Base-by-base conservation (phyloP, 2,888 invertebrate species). In the Macaria notata region DNA sequence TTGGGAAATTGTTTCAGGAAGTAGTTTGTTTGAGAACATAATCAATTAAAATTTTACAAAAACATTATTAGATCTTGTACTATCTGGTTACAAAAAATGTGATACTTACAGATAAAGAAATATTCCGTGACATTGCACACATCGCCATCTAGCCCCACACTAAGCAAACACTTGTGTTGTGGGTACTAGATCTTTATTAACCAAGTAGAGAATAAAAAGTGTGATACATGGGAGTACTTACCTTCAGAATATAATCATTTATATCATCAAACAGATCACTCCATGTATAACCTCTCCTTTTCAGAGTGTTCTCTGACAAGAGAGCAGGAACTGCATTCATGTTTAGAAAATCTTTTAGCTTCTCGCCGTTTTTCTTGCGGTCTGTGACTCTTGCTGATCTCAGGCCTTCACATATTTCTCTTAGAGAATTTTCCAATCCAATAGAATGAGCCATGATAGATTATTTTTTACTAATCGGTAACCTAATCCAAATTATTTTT, bases 361-460 rank as follows among this genome's bases (percentile, higher is more conserved):
- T 68, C 70, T 92, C 92, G 5, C 86, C 89, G 76, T 73, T 82
- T 75, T 84, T 92, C 66, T 88, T 92, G 44, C 93, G 78, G 44
- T 92, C 92, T 39, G 81, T 84, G 7, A 83, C 76, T 61, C 89
- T 80, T 52, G 72, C 69, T 9, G 90, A 88, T 51, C 77, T 79
- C 29, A 93, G 73, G 45, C 79, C 82, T 56, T 73, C 75, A 62
- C 85, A 80, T 63, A 81, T 76, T 65, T 86, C 84, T 64, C 71
- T 78, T 39, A 92, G 55, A n/a, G 83, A 75, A 54, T 62, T 64
- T 69, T 91, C 91, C 61, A 89, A 75, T 46, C 86, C 78, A 86
- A 88, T 89, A 33, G 46, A 54, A 33, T 31, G 54, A 3, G 54
- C 46, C 54, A 59, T 52, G 31, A 7, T 52, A n/a, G 19, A 19